Evolutionary conservation across 2,888 invertebrate species (phyloP), one percentile per base, ranked within the genome.

Genomic region (Cheilosia grossa): DNA sequence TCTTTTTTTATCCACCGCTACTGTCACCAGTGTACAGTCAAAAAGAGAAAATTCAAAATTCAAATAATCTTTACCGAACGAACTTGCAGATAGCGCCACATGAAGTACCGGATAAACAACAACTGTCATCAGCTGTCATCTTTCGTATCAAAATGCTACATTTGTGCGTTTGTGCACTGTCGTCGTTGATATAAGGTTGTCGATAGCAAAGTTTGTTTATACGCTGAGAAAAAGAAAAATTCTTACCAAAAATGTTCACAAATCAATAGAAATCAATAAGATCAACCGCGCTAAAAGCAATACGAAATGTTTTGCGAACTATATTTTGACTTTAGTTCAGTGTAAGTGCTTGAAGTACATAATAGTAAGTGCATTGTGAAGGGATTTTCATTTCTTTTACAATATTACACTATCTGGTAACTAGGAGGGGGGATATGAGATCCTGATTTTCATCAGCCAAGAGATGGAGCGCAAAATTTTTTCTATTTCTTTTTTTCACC

Each of bases 131-230:
- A 75, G 49, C 44, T 75, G 85, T 75, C 83, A 83, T 49, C 24
- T 72, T 75, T 75, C 80, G 78, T 30, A 17, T 9, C 9, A 17
- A 47, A 51, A 51, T 51, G 51, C 73, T 58, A 44, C 33, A 63
- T 66, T 49, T 59, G 51, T 72, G 61, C 85, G 72, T 81, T 75
- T 72, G 67, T 75, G 33, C 63, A 58, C 66, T 21, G 53, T 47
- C 24, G 9, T 19, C 17, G 17, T 37, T 10, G 33, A 59, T 54
- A 49, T 24, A 73, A 66, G 44, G 27, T 73, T 37, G 33, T 70
- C 40, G 44, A 30, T 21, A 51, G 44, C 27, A 53, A 72, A 79
- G 30, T 72, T 64, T 79, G 78, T 79, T 79, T 79, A 72, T 72
- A 51, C 30, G 42, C 58, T 17, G 56, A 63, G n/a, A 51, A 72